These are phyloP conservation scores for Setipinna tenuifilis DNA, from an alignment of 2,797 vertebrate genomes.

Conservation along the genomic window DNA sequence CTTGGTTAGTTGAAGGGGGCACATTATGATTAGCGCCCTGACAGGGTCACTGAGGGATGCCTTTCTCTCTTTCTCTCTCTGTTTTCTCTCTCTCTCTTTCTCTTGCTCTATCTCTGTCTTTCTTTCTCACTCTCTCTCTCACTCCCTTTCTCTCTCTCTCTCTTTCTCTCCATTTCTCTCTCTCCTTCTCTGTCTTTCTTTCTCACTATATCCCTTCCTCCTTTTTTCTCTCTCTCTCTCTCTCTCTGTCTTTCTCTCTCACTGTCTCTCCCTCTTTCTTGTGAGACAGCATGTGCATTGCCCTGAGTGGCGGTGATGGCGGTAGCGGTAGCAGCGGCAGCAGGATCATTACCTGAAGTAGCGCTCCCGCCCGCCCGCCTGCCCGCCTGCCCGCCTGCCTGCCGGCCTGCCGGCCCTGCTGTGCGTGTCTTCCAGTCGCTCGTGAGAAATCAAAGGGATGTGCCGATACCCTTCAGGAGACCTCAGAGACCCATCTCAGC, in stretches of 20 bases:
- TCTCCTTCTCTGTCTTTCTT: too few species aligned
- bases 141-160: neutral
- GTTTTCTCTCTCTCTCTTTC: too few species aligned
- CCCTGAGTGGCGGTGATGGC: neutral
- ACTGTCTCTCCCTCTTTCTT: neutral
- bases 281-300: neutral
- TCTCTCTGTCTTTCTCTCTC: too few species aligned
- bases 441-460: slow-evolving; percentile 17
- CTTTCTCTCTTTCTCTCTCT: neutral
- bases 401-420: neutral
- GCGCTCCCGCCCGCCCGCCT: too few species aligned
- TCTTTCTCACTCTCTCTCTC: too few species aligned
- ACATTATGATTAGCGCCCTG: neutral
- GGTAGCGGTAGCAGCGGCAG: too few species aligned
- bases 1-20: slow-evolving; percentile 18
- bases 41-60: neutral
- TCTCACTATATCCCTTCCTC: too few species aligned
- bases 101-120: too few species aligned
- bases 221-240: too few species aligned
- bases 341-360: neutral
- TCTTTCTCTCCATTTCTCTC: neutral
- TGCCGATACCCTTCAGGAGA: neutral
- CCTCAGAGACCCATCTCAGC: neutral
- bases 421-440: neutral
- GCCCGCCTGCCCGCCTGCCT: too few species aligned